Conservation (phyloP, 2,888 invertebrate genomes). For the Melinaea menophilus region DNA sequence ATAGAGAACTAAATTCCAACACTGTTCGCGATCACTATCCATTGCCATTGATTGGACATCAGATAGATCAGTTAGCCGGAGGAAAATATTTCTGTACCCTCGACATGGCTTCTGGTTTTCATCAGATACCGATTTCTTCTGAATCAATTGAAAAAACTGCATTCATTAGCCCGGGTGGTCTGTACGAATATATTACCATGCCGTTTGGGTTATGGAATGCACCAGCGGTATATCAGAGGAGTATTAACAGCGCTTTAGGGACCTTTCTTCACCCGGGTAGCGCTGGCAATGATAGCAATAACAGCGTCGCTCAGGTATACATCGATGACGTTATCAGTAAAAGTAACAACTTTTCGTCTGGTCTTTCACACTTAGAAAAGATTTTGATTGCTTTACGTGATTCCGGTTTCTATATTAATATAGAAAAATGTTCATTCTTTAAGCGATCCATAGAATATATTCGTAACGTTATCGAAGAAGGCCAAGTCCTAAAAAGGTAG, state of each 20-base stretch:
- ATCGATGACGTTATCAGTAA: constrained; percentile 39
- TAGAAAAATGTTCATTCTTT: constrained; percentile 34
- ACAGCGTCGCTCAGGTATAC: constrained; percentile 33
- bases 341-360: constrained; percentile 26
- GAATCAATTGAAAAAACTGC: too few relatives aligned
- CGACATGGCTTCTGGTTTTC: too few relatives aligned
- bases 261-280: constrained; percentile 2
- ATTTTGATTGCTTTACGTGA: constrained; percentile 32
- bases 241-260: neutral
- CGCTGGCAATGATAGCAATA: neutral
- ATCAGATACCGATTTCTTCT: too few relatives aligned
- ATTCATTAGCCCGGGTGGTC: too few relatives aligned
- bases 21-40: too few relatives aligned
- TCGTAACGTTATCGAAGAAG: constrained; percentile 34
- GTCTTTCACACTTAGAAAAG: constrained; percentile 29
- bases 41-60: too few relatives aligned
- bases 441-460: constrained; percentile 37
- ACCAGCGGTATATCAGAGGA: too few relatives aligned
- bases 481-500: constrained; percentile 35
- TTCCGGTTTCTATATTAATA: constrained; percentile 39
- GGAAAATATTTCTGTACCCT: too few relatives aligned
- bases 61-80: too few relatives aligned
- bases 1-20: too few relatives aligned
- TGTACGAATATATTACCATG: too few relatives aligned
- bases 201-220: too few relatives aligned